Conservation (phyloP, 2,888 invertebrate genomes). For the Lasioglossum lativentre region DNA sequence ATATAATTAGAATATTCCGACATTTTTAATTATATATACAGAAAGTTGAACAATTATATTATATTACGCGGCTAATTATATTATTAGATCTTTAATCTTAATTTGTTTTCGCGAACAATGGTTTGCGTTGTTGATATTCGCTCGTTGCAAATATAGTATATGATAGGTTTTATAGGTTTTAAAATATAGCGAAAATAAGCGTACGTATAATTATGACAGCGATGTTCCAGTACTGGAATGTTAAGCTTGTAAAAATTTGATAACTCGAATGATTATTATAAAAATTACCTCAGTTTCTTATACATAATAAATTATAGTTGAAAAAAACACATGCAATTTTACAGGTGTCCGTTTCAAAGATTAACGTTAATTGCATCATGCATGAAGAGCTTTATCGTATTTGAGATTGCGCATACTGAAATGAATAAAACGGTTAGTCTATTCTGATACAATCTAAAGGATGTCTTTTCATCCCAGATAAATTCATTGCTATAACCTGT, state of each 20-base stretch:
- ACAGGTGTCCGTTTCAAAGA: neutral
- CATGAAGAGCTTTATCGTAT: neutral
- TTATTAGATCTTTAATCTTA: neutral
- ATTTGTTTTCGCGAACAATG: too few relatives aligned
- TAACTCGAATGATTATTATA: neutral
- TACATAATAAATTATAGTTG: neutral
- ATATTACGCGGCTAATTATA: neutral
- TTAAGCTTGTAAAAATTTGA: neutral
- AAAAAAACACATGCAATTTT: neutral
- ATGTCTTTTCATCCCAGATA: neutral
- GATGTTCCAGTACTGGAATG: too few relatives aligned
- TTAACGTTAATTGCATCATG: neutral
- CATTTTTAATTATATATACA: neutral
- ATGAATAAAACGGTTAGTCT: neutral
- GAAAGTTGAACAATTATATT: neutral
- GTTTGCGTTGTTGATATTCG: too few relatives aligned
- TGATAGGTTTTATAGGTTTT: too few relatives aligned
- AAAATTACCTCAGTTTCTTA: neutral
- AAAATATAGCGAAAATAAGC: too few relatives aligned
- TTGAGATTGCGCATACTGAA: neutral
- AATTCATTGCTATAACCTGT: neutral
- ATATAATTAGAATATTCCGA: neutral
- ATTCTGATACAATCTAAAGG: neutral
- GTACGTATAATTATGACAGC: too few relatives aligned
- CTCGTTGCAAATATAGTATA: too few relatives aligned